Percentiles rank a stretch among this genome's conserved stretches.
Evolutionary conservation across 2,797 vertebrate species (phyloP).

Genomic region (Anabacerthia variegaticeps): DNA sequence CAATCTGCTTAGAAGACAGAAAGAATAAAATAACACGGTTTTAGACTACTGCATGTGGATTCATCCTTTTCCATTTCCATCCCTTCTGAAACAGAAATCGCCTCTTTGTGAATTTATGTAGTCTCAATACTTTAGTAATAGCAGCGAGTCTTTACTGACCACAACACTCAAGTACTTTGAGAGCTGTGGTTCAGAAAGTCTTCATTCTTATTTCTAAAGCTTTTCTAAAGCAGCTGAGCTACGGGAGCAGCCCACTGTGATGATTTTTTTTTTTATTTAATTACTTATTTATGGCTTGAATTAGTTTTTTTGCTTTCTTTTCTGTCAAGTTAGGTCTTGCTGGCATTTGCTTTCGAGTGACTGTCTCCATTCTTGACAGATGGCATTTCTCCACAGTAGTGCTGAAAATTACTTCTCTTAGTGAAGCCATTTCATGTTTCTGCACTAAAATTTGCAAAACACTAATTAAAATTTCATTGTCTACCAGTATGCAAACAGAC

Average conservation of each 20-base stretch:
- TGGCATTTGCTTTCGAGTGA: background rate
- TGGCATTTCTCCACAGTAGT: background rate
- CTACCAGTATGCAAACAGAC: background rate
- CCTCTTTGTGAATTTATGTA: background rate
- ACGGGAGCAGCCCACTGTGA: background rate
- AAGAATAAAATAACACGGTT: background rate
- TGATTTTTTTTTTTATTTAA: background rate
- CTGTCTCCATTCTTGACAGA: background rate
- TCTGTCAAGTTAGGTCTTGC: background rate
- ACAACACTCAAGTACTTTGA: background rate
- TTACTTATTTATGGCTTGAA: background rate
- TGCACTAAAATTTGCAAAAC: background rate
- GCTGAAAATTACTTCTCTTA: background rate
- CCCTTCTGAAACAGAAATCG: background rate
- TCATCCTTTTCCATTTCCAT: background rate
- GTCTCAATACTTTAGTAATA: background rate
- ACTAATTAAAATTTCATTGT: background rate
- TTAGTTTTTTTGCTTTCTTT: background rate
- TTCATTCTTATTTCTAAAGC: background rate
- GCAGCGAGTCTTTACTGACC: background rate
- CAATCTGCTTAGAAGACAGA: background rate
- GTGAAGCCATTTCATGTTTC: background rate
- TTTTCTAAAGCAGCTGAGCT: background rate
- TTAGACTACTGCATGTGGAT: background rate
- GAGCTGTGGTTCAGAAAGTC: background rate